Conservation (phyloP, 2,888 invertebrate genomes). For the Icerya purchasi region DNA sequence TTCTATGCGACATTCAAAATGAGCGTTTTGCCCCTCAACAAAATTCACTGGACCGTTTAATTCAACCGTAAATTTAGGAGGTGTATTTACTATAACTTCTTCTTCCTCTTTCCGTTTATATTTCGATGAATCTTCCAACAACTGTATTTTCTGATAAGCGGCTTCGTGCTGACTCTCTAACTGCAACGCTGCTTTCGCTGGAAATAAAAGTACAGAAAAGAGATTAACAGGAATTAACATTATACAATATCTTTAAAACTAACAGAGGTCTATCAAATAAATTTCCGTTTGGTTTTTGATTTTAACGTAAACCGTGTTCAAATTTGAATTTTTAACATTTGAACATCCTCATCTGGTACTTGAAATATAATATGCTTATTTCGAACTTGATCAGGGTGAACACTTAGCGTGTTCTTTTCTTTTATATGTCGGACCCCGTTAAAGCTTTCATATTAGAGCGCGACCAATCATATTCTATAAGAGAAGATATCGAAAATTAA, state of each 20-base stretch:
- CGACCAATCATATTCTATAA: too few relatives aligned
- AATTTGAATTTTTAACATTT: neutral
- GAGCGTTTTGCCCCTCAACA: slow-evolving; percentile 71
- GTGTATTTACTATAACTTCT: slow-evolving; percentile 54
- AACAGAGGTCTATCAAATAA: too few relatives aligned
- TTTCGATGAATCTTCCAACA: slow-evolving; percentile 58
- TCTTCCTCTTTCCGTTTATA: slow-evolving; percentile 56
- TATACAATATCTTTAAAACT: too few relatives aligned
- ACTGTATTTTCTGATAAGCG: slow-evolving; percentile 64
- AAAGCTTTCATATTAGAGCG: too few relatives aligned
- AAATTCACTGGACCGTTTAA: slow-evolving; percentile 67
- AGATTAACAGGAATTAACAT: neutral
- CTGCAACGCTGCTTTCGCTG: slow-evolving; percentile 69
- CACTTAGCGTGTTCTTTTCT: too few relatives aligned
- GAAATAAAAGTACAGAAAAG: slow-evolving; percentile 19
- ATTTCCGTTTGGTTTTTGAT: neutral
- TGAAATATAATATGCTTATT: too few relatives aligned
- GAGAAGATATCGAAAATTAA: too few relatives aligned
- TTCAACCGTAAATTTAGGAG: slow-evolving; percentile 66
- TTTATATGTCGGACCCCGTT: too few relatives aligned
- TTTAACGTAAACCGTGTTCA: neutral
- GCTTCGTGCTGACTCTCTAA: slow-evolving; percentile 75
- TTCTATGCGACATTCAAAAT: slow-evolving; percentile 80
- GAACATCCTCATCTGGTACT: neutral
- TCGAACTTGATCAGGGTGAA: too few relatives aligned